phyloP scores from a whole-genome alignment of 2,888 invertebrate genomes.

The Ophion ventricosus region DNA sequence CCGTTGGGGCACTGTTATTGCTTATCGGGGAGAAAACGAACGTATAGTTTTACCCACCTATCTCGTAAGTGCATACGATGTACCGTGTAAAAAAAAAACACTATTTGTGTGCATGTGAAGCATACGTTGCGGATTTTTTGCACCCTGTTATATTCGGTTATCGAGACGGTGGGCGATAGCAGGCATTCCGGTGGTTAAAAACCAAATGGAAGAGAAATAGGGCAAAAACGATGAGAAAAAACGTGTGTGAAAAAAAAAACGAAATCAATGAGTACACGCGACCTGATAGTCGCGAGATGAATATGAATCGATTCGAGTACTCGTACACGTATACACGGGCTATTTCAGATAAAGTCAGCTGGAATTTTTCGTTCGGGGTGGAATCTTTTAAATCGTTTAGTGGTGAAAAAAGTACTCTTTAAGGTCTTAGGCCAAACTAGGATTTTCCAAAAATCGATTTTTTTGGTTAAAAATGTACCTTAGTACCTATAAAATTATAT shows the following conservation, averaged over 20 bases:
- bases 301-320: constrained; percentile 59
- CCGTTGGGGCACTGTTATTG: constrained; percentile 13
- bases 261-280: constrained; percentile 53
- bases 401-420: neutral
- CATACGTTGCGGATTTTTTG: constrained; percentile 8
- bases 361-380: neutral
- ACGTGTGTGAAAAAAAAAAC: constrained; percentile 13
- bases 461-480: too few species aligned
- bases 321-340: constrained; percentile 5
- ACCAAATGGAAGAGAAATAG: constrained; percentile 60
- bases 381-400: neutral
- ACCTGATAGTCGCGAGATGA: constrained; percentile 44
- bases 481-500: too few species aligned
- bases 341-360: neutral
- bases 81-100: constrained; percentile 16
- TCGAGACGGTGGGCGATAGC: constrained; percentile 49
- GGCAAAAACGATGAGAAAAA: constrained; percentile 24
- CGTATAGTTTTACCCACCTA: constrained; percentile 14
- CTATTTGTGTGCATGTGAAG: constrained; percentile 1
- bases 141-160: constrained; percentile 46
- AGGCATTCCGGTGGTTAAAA: constrained; percentile 57
- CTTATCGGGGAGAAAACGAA: constrained; percentile 36
- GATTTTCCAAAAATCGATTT: too few species aligned
- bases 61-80: constrained; percentile 18
- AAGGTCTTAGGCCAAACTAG: too few species aligned